Evolutionary conservation across 2,888 invertebrate species (phyloP).

Genomic region (Orthosia gothica): DNA sequence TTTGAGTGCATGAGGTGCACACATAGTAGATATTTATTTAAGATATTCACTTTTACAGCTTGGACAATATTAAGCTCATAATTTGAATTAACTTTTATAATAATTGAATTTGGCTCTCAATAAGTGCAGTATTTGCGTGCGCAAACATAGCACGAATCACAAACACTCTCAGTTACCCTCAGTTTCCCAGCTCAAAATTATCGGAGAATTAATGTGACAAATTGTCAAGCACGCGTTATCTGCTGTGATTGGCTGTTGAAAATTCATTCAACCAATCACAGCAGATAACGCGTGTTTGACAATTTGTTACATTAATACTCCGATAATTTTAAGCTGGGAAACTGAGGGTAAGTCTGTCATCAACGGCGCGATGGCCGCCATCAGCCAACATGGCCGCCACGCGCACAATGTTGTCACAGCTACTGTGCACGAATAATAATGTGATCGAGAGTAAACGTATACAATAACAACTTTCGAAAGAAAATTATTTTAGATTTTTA

Average conservation of each 20-base stretch:
- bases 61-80: background rate
- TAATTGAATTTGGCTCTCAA: background rate
- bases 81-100: slow-evolving; percentile 2
- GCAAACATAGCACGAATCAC: slow-evolving; percentile 58
- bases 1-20: too few relatives aligned
- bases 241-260: too few relatives aligned
- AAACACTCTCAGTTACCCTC: slow-evolving; percentile 31
- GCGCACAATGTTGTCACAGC: slow-evolving; percentile 64
- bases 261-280: too few relatives aligned
- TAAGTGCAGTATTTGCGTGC: slow-evolving; percentile 48
- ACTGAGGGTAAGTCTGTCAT: too few relatives aligned
- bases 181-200: too few relatives aligned
- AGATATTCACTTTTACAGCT: background rate
- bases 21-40: too few relatives aligned
- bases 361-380: slow-evolving; percentile 1
- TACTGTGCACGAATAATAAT: slow-evolving; percentile 42
- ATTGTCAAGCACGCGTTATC: too few relatives aligned
- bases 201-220: too few relatives aligned
- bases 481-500: background rate
- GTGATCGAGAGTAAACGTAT: background rate
- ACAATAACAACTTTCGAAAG: background rate
- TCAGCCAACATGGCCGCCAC: slow-evolving; percentile 39
- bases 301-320: too few relatives aligned
- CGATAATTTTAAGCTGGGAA: too few relatives aligned
- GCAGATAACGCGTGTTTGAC: too few relatives aligned